Conservation (phyloP, 2,888 invertebrate genomes). For the Crioceris asparagi region DNA sequence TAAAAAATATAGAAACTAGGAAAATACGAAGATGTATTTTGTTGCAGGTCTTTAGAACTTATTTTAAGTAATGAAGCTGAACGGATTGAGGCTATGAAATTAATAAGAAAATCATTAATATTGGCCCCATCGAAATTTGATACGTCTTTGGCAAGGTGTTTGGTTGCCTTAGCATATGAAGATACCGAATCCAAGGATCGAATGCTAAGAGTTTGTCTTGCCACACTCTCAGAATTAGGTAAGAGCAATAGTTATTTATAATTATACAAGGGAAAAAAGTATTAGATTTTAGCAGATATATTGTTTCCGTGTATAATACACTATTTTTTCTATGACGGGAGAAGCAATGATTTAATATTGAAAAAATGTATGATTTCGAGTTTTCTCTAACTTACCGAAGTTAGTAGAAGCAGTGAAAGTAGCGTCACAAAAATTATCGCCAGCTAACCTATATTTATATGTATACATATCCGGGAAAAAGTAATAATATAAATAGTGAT, state of each 20-base stretch:
- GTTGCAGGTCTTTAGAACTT: constrained; percentile 72
- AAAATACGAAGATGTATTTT: too few relatives aligned
- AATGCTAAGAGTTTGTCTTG: constrained; percentile 73
- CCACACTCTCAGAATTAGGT: constrained; percentile 83
- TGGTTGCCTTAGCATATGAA: constrained; percentile 67
- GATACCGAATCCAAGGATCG: constrained; percentile 74
- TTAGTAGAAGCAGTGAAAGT: too few relatives aligned
- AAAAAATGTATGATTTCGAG: too few relatives aligned
- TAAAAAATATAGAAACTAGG: too few relatives aligned
- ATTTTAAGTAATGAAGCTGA: constrained; percentile 86
- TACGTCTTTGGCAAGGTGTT: constrained; percentile 62
- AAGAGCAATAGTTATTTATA: constrained; percentile 11
- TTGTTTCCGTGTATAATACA: too few relatives aligned
- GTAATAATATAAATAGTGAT: constrained; percentile 2
- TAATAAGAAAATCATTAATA: constrained; percentile 62
- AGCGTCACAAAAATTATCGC: too few relatives aligned
- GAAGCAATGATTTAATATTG: too few relatives aligned
- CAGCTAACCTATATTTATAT: too few relatives aligned
- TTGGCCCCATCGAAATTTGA: constrained; percentile 60
- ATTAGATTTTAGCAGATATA: too few relatives aligned
- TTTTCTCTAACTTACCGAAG: too few relatives aligned
- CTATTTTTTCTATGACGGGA: too few relatives aligned
- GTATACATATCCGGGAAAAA: too few relatives aligned
- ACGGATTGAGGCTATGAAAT: constrained; percentile 79
- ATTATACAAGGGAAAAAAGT: neutral